Percentiles rank a stretch among this genome's conserved stretches.
These are phyloP conservation scores for Odiellus spinosus DNA, from an alignment of 2,888 invertebrate genomes.

Conservation along the genomic window DNA sequence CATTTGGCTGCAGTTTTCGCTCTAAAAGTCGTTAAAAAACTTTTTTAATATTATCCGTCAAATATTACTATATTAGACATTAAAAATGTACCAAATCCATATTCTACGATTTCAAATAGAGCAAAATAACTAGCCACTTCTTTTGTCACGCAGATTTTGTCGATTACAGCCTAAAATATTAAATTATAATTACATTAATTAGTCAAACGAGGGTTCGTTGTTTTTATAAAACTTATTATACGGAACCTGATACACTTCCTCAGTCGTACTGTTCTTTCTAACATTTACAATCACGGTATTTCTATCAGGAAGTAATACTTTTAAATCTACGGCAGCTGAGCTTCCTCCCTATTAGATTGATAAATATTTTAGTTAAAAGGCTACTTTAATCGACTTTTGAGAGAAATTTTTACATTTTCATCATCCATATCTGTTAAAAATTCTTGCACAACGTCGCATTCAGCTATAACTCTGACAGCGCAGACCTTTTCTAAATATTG, in stretches of 20 bases:
- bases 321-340: conserved; percentile 41
- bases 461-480: conserved; percentile 92
- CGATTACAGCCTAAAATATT: conserved; percentile 49
- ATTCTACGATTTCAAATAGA: conserved; percentile 91
- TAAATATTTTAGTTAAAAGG: too few relatives aligned
- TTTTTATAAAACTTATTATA: too few relatives aligned
- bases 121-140: conserved; percentile 80
- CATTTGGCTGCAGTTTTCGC: conserved; percentile 77
- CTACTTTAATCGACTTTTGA: neutral
- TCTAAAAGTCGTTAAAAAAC: conserved; percentile 93
- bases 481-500: conserved; percentile 97
- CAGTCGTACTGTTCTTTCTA: conserved; percentile 71
- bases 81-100: conserved; percentile 89
- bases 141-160: conserved; percentile 62
- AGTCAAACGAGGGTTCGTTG: neutral
- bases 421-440: conserved; percentile 77
- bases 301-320: conserved; percentile 71
- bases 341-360: conserved; percentile 25
- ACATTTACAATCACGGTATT: conserved; percentile 76
- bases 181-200: conserved; percentile 6
- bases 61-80: too few relatives aligned
- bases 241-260: conserved; percentile 66
- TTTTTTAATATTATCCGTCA: too few relatives aligned
- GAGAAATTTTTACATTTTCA: conserved; percentile 24
- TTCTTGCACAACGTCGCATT: conserved; percentile 91